phyloP scores from a whole-genome alignment of 2,797 vertebrate species.

The Acomys russatus region DNA sequence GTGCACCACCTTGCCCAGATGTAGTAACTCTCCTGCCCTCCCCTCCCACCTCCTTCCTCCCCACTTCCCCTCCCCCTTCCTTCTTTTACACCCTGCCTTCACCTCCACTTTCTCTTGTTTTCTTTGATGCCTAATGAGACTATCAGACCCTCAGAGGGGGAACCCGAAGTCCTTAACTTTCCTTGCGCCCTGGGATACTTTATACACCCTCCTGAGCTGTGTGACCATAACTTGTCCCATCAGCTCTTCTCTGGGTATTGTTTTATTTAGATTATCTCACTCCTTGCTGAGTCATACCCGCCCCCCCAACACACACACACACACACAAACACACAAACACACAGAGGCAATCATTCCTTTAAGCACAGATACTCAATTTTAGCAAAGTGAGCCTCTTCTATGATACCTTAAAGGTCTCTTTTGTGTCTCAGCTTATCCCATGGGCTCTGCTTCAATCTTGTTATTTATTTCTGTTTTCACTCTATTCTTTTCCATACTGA shows the following conservation, averaged over 20 bases:
- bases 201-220: neutral
- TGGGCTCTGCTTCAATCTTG: neutral
- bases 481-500: neutral
- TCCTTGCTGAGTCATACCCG: neutral
- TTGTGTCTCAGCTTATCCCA: constrained; percentile 24
- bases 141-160: neutral
- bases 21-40: neutral
- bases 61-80: neutral
- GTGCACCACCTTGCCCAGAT: neutral
- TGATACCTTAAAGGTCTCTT: neutral
- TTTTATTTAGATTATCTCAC: constrained; percentile 12
- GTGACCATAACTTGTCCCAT: neutral
- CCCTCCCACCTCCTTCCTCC: neutral
- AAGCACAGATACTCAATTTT: neutral
- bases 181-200: neutral
- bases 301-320: neutral
- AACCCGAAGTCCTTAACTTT: neutral
- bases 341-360: neutral
- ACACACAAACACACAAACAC: no score
- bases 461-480: neutral
- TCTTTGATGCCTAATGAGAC: neutral
- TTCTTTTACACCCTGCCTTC: no score
- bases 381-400: neutral
- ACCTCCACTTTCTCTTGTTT: no score
- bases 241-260: neutral